Percentiles rank a stretch among this genome's conserved stretches.
Evolutionary conservation across 2,797 vertebrate genomes (phyloP).

Genomic region (Mormyrus hasselquistii): DNA sequence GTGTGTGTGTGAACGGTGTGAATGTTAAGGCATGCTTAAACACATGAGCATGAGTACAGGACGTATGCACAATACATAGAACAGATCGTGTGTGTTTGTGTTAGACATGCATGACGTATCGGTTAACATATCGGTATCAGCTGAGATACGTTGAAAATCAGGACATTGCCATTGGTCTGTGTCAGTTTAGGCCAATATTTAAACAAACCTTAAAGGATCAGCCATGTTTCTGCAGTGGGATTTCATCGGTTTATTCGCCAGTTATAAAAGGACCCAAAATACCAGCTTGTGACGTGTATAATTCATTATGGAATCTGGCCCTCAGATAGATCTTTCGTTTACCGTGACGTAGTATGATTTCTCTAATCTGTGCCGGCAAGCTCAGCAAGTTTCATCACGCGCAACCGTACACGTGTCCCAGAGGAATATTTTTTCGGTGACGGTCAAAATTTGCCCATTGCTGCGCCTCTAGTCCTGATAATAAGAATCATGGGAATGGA

Average conservation of each 20-base stretch:
- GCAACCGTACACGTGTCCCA: background rate
- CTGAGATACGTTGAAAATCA: background rate
- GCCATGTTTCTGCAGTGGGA: background rate
- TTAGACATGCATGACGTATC: background rate
- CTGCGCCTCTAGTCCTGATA: background rate
- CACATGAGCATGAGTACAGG: background rate
- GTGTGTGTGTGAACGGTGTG: background rate
- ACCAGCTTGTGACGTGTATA: background rate
- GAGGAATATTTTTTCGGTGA: background rate
- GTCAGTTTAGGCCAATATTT: background rate
- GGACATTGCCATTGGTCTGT: background rate
- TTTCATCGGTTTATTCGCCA: background rate
- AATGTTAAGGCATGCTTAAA: background rate
- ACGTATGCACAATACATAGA: background rate
- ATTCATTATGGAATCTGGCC: background rate
- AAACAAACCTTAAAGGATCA: background rate
- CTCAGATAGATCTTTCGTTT: background rate
- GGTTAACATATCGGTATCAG: background rate
- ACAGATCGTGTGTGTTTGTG: background rate
- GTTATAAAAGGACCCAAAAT: background rate
- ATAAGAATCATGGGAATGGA: background rate
- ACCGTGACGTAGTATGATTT: background rate
- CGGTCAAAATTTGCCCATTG: background rate
- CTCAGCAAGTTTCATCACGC: background rate
- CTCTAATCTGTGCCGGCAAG: background rate